Base-by-base conservation (phyloP, 2,888 invertebrate species). In the Listrodromus nycthemerus region DNA sequence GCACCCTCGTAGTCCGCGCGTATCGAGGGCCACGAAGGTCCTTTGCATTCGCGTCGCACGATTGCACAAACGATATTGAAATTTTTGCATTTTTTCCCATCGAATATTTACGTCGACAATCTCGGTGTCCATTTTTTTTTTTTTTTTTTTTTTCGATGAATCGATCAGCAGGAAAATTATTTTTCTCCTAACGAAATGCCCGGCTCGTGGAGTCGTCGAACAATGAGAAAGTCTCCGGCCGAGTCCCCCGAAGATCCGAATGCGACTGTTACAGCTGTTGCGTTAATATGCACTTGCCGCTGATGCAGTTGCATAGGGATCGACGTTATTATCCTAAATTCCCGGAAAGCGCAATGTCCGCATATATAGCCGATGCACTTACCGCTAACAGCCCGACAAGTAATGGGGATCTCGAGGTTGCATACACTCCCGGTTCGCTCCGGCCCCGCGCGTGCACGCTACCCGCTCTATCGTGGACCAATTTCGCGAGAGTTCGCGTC, bases 311-410 rank as follows among this genome's bases (percentile, higher is more conserved):
- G 48, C 8, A 45, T 30, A 45, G 73, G 27, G 19, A 48, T 63
- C 61, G 30, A 45, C 48, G 63, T 45, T 74, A 50, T 74, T 74
- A 33, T 48, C 30, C 30, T 33, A 30, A 33, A 63, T 48, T 45
- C 63, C 74, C 45, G 50, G 33, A 74, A 27, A 19, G 48, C 74
- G 30, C 63, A 45, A 27, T 21, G 48, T 74, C 63, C 50, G 63
- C 27, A 10, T n/a, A 63, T 63, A 63, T 30, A 88, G 88, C 71
- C 74, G 82, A 83, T 87, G 88, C 88, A 88, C 88, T 89, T 89
- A 88, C 83, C 87, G 88, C 69, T 85, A 84, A 88, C 88, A 84
- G 84, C 84, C 85, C 84, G 85, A 74, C 87, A 80, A 86, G 87
- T 86, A 87, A 88, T 87, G 86, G 86, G 37, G 45, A 70, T 74